Percentiles rank a stretch among this genome's conserved stretches.
phyloP scores from a whole-genome alignment of 2,888 invertebrate species.

The Abscondita cerata region DNA sequence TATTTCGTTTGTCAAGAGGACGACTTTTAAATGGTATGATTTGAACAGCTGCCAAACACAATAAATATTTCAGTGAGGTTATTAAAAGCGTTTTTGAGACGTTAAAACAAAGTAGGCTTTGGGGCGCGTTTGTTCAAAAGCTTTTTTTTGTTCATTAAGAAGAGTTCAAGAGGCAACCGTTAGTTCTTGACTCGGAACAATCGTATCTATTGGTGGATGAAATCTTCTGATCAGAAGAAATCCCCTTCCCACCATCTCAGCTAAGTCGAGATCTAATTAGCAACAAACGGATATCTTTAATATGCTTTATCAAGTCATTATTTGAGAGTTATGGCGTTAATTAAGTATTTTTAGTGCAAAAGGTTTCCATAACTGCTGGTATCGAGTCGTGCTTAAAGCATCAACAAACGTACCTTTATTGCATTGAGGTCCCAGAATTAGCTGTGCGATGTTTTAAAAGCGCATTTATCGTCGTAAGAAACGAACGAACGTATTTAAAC shows the following conservation, averaged over 20 bases:
- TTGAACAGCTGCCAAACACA: constrained; percentile 31
- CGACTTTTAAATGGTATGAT: constrained; percentile 29
- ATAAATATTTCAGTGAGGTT: constrained; percentile 31
- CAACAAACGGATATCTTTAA: background rate
- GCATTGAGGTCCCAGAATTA: constrained; percentile 15
- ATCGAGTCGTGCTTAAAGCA: constrained; percentile 16
- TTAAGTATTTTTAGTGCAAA: constrained; percentile 25
- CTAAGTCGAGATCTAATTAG: background rate
- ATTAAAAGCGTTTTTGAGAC: constrained; percentile 27
- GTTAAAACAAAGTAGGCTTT: constrained; percentile 30
- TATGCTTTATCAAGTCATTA: constrained; percentile 22
- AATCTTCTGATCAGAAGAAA: too few relatives aligned
- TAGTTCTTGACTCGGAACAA: constrained; percentile 27
- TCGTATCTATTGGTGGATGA: background rate
- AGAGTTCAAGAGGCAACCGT: constrained; percentile 27
- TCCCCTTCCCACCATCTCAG: too few relatives aligned
- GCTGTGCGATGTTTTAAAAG: background rate
- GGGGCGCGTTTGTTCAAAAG: constrained; percentile 19
- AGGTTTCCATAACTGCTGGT: constrained; percentile 17
- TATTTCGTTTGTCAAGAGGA: too few relatives aligned
- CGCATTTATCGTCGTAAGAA: constrained; percentile 15
- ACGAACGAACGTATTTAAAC: constrained; percentile 14
- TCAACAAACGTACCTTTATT: constrained; percentile 24
- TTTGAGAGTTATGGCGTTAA: constrained; percentile 25
- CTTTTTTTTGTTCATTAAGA: constrained; percentile 25